These are phyloP conservation scores for Polylopha cassiicola DNA, from an alignment of 2,888 invertebrate genomes.

Conservation along the genomic window DNA sequence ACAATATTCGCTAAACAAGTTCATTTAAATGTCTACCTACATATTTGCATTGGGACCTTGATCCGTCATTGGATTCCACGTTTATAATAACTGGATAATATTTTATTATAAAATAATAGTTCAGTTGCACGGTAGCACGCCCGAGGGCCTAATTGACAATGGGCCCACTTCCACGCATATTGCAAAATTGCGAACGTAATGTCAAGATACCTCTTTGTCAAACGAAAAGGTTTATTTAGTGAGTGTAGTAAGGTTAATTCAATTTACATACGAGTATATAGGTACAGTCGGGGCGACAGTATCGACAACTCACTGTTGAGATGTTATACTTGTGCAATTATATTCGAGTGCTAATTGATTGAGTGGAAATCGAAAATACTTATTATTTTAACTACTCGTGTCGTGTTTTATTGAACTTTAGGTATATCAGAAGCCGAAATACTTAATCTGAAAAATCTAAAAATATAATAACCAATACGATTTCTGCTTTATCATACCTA, in stretches of 20 bases:
- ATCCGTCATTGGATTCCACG: constrained; percentile 36
- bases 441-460: no score
- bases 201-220: constrained; percentile 9
- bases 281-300: no score
- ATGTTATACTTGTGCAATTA: no score
- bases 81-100: constrained; percentile 29
- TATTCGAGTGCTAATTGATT: no score
- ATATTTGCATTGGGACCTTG: background rate
- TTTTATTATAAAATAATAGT: constrained; percentile 34
- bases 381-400: no score
- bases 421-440: no score
- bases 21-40: constrained; percentile 4
- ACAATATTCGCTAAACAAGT: background rate
- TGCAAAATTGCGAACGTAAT: constrained; percentile 9
- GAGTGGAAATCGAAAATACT: no score
- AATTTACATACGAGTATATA: background rate
- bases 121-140: constrained; percentile 15
- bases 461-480: no score
- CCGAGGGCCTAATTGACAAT: constrained; percentile 42
- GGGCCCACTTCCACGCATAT: constrained; percentile 20
- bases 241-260: constrained; percentile 2
- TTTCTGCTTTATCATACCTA: no score
- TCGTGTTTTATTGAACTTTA: no score
- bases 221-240: background rate
- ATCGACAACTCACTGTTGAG: no score